phyloP scores from a whole-genome alignment of 2,888 invertebrate species.

The Dyspetes luteomarginatus region DNA sequence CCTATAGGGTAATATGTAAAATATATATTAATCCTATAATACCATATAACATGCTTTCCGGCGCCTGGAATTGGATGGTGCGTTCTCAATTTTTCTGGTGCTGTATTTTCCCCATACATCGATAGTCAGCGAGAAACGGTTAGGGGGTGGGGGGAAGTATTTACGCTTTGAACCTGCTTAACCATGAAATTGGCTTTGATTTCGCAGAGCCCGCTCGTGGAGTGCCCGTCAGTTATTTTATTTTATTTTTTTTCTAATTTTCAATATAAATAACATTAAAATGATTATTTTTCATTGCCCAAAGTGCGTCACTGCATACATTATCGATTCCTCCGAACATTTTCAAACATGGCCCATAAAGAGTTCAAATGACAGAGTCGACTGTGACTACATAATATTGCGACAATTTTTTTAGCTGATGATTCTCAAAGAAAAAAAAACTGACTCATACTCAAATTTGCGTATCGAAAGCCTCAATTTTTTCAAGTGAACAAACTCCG shows the following conservation, averaged over 20 bases:
- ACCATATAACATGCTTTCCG: conserved; percentile 1
- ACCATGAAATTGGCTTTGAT: conserved; percentile 69
- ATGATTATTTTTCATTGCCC: neutral
- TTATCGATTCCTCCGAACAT: too few species aligned
- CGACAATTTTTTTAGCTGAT: conserved; percentile 32
- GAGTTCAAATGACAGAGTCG: neutral
- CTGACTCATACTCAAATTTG: neutral
- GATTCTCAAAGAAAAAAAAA: neutral
- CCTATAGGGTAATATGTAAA: too few species aligned
- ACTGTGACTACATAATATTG: conserved; percentile 12
- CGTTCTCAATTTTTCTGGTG: neutral
- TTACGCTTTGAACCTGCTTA: conserved; percentile 52
- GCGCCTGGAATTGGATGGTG: neutral
- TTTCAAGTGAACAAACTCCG: neutral
- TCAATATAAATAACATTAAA: conserved; percentile 3
- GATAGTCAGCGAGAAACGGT: neutral
- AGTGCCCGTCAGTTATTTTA: neutral
- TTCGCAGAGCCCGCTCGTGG: conserved; percentile 32
- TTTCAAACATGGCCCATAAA: too few species aligned
- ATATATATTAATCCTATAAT: neutral
- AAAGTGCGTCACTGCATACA: neutral
- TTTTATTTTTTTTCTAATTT: neutral
- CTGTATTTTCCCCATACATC: neutral
- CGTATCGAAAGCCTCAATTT: conserved; percentile 6
- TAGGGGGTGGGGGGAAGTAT: neutral